phyloP scores from a whole-genome alignment of 2,797 vertebrate genomes.

The Hapalemur alaotrensis region DNA sequence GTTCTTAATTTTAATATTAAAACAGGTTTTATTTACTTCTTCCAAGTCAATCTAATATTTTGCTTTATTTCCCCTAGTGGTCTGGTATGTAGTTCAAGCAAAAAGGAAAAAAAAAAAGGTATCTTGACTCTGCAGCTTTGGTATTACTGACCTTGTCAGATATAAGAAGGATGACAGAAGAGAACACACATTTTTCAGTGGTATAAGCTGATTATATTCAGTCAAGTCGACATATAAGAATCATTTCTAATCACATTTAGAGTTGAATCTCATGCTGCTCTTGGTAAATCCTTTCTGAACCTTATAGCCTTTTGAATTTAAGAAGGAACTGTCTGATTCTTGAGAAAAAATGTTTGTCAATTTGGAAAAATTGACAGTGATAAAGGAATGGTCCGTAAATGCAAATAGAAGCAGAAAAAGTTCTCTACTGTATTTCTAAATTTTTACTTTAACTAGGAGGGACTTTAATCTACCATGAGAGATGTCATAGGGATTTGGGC shows the following conservation, averaged over 20 bases:
- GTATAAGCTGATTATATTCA: slow-evolving; percentile 76
- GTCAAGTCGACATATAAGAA: slow-evolving; percentile 73
- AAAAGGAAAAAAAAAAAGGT: neutral
- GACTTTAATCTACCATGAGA: neutral
- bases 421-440: neutral
- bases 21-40: neutral
- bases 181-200: slow-evolving; percentile 67
- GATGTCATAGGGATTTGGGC: neutral
- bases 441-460: neutral
- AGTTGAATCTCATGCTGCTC: slow-evolving; percentile 53
- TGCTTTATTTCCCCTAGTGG: neutral
- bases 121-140: slow-evolving; percentile 64
- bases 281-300: slow-evolving; percentile 66
- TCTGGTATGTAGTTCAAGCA: neutral
- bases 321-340: slow-evolving; percentile 19
- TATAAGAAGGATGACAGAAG: slow-evolving; percentile 51
- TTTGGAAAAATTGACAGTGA: slow-evolving; percentile 14
- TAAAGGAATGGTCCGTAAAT: neutral
- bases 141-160: slow-evolving; percentile 72
- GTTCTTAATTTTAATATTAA: neutral
- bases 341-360: slow-evolving; percentile 3
- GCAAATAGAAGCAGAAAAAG: neutral
- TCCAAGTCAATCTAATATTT: neutral
- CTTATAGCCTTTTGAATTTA: slow-evolving; percentile 43
- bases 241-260: slow-evolving; percentile 80